Evolutionary conservation across 2,113 vertebrate species (phyloP).

Genomic region (Puffinus mauretanicus): DNA sequence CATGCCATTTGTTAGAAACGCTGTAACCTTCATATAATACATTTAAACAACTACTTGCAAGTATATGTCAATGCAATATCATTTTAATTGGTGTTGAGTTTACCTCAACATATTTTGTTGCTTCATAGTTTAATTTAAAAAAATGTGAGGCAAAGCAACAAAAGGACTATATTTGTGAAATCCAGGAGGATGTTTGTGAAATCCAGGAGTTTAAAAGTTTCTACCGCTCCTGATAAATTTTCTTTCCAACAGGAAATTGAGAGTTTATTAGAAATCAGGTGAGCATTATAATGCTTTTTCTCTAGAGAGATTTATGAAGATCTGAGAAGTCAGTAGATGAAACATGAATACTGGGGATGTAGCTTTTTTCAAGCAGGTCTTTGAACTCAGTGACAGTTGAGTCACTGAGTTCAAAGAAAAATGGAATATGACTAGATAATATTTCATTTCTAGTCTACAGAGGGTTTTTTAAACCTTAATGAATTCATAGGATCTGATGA

Average conservation of each 20-base stretch:
- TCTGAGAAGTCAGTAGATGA: background rate
- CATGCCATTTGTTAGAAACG: background rate
- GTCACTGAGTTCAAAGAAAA: too few relatives aligned
- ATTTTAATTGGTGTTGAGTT: background rate
- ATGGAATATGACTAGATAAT: background rate
- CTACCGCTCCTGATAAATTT: background rate
- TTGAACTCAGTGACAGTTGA: background rate
- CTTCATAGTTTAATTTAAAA: background rate
- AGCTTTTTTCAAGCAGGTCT: background rate
- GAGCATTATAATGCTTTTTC: background rate
- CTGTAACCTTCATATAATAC: background rate
- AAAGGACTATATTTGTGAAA: background rate
- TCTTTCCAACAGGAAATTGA: background rate
- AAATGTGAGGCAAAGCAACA: background rate
- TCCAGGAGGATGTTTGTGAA: background rate
- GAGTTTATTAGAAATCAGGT: background rate
- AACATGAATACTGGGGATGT: background rate
- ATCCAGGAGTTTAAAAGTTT: background rate
- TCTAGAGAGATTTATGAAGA: background rate
- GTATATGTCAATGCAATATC: background rate
- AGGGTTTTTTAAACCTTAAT: background rate
- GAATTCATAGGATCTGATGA: background rate
- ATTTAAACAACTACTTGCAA: slow-evolving; percentile 13
- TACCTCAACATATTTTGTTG: background rate
- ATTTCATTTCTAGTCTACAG: background rate